These are phyloP conservation scores for Cuculus canorus DNA, from an alignment of 2,797 vertebrate species.

Conservation along the genomic window DNA sequence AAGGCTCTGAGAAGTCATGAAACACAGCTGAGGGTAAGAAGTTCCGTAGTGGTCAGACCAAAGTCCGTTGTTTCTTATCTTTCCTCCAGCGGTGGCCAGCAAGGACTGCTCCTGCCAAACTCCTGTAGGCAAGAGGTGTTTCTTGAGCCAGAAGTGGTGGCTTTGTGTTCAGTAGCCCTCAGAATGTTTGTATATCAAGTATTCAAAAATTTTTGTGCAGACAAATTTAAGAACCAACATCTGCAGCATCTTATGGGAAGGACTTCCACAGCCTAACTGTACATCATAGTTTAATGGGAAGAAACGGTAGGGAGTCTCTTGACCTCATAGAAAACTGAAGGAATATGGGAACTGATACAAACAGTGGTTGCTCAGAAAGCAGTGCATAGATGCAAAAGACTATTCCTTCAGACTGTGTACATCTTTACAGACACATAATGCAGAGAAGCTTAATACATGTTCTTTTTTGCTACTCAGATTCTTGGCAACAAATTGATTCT, in stretches of 20 bases:
- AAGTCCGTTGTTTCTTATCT: not conserved
- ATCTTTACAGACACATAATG: not conserved
- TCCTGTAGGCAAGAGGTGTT: not conserved
- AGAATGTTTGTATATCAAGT: not conserved
- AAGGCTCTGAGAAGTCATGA: not conserved
- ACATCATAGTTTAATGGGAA: not conserved
- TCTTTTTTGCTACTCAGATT: slow-evolving; percentile 55
- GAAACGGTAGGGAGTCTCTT: not conserved
- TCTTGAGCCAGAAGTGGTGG: not conserved
- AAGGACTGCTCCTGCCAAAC: not conserved
- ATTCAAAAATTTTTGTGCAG: not conserved
- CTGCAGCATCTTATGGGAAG: not conserved
- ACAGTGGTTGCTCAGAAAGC: not conserved
- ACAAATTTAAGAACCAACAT: not conserved
- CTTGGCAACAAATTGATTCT: slow-evolving; percentile 59
- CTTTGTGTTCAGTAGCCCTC: not conserved
- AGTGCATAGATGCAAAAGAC: not conserved
- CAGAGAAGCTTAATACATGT: not conserved
- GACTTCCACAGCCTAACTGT: not conserved
- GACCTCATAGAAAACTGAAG: not conserved
- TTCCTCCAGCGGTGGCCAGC: not conserved
- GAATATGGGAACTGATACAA: not conserved
- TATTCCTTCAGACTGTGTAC: not conserved
- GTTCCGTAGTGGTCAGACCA: not conserved
- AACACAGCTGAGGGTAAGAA: not conserved